A percentile compares a stretch with the other conserved stretches of the same genome.
Evolutionary conservation across 2,113 vertebrate species (phyloP).

Genomic region (Sinocyclocheilus anshuiensis): DNA sequence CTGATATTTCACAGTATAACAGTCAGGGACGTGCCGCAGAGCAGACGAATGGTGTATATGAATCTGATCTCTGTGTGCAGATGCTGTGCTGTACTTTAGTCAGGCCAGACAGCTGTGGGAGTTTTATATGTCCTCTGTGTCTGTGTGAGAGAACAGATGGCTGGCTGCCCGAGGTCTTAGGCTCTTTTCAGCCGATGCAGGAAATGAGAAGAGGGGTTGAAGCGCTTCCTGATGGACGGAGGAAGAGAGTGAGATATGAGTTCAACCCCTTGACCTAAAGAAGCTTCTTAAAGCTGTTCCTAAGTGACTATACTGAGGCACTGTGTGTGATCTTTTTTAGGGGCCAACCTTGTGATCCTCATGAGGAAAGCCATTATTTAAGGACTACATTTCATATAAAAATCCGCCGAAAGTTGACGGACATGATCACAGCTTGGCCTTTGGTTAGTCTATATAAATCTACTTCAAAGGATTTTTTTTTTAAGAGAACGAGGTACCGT

Average conservation of each 20-base stretch:
- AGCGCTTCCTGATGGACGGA: conserved; percentile 15
- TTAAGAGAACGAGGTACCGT: too few relatives aligned
- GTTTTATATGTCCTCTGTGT: conserved; percentile 28
- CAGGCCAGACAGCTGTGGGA: conserved; percentile 27
- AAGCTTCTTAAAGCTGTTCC: neutral
- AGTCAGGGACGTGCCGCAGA: neutral
- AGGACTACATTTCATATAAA: neutral
- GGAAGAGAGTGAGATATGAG: neutral
- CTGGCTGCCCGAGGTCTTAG: neutral
- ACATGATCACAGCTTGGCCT: neutral
- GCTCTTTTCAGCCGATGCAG: neutral
- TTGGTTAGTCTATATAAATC: neutral
- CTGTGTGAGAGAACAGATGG: conserved; percentile 24
- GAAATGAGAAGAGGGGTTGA: conserved; percentile 17
- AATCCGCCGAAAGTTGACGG: neutral
- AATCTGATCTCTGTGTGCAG: conserved; percentile 29
- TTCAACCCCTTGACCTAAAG: conserved; percentile 10
- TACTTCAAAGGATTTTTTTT: too few relatives aligned
- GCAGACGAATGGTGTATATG: conserved; percentile 18
- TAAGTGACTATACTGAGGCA: neutral
- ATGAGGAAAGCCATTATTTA: neutral
- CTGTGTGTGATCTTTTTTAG: conserved; percentile 5
- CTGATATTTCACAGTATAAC: conserved; percentile 38
- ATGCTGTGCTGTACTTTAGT: conserved; percentile 38
- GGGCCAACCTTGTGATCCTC: neutral